Base-by-base conservation (phyloP, 1,140 invertebrate genomes). In the Saxidomus purpurata region DNA sequence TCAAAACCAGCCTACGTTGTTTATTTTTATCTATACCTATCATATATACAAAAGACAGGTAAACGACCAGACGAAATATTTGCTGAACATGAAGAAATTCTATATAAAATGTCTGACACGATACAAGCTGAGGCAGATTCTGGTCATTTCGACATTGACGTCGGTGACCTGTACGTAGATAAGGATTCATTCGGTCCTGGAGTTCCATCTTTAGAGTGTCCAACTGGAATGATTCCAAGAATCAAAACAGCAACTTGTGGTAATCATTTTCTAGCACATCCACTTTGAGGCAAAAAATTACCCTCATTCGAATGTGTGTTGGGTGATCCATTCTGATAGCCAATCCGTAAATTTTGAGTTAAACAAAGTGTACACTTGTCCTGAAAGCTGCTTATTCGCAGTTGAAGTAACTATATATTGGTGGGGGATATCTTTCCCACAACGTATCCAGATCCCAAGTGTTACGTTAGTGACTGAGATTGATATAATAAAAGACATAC, bases 201-300 rank as follows among this genome's bases (percentile, higher is more conserved):
- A 38, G 40, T 38, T 38, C 52, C 80, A 8, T 19, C 52, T 0
- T 25, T 61, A 31, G 11, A 59, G 40, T 82, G 80, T 38, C 52
- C 80, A 9, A 0, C 38, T 38, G 80, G 80, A 25, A 82, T n/a
- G 19, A 82, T 61, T n/a, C 28, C 80, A 25, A 61, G 80, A 40
- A 36, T 34, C 0, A 15, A 55, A 34, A 36, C 52, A 4, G 52
- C 80, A 61, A 9, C 80, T 0, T 82, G 80, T 82, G 80, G 80
- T 82, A 82, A n/a, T n/a, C n/a, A n/a, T n/a, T n/a, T n/a, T n/a
- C n/a, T n/a, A n/a, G n/a, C n/a, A n/a, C n/a, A n/a, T n/a, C n/a
- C n/a, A n/a, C n/a, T n/a, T n/a, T n/a, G n/a, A n/a, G n/a, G n/a
- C n/a, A n/a, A n/a, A n/a, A n/a, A n/a, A n/a, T n/a, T n/a, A n/a